Evolutionary conservation across 2,797 vertebrate genomes (phyloP).

Genomic region (Neolamprologus multifasciatus): DNA sequence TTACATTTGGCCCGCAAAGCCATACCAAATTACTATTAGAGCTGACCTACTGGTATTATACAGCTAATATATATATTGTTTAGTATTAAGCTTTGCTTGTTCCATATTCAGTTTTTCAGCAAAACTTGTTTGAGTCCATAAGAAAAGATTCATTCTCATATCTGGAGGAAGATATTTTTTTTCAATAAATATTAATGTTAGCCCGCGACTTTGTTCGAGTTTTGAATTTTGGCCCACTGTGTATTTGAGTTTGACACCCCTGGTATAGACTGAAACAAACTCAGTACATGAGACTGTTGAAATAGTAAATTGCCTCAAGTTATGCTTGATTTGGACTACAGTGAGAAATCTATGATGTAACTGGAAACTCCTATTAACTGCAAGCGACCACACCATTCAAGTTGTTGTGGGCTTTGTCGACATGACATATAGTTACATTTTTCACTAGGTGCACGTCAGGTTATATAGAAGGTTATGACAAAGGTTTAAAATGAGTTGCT

Average conservation of each 20-base stretch:
- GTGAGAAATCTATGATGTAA: neutral
- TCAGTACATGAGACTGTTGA: fast-evolving
- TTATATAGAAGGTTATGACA: neutral
- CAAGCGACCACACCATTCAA: neutral
- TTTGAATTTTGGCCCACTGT: too few relatives aligned
- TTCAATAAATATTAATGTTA: fast-evolving
- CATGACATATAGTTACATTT: neutral
- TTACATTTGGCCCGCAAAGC: too few relatives aligned
- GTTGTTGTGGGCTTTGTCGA: neutral
- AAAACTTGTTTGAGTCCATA: too few relatives aligned
- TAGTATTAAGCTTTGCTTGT: too few relatives aligned
- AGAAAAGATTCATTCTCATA: too few relatives aligned
- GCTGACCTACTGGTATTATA: too few relatives aligned
- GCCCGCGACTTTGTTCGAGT: fast-evolving
- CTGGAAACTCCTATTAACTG: neutral
- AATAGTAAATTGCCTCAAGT: neutral
- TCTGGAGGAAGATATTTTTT: too few relatives aligned
- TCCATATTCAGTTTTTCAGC: too few relatives aligned
- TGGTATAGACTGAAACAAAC: neutral
- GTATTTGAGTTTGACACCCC: too few relatives aligned
- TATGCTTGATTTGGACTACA: neutral
- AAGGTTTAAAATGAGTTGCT: neutral
- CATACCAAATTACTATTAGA: too few relatives aligned
- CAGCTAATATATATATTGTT: too few relatives aligned
- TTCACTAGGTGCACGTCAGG: fast-evolving